Percentiles rank a stretch among this genome's conserved stretches.
Conservation (phyloP, 1,140 invertebrate species). For the Leptinotarsa undecemlineata region DNA sequence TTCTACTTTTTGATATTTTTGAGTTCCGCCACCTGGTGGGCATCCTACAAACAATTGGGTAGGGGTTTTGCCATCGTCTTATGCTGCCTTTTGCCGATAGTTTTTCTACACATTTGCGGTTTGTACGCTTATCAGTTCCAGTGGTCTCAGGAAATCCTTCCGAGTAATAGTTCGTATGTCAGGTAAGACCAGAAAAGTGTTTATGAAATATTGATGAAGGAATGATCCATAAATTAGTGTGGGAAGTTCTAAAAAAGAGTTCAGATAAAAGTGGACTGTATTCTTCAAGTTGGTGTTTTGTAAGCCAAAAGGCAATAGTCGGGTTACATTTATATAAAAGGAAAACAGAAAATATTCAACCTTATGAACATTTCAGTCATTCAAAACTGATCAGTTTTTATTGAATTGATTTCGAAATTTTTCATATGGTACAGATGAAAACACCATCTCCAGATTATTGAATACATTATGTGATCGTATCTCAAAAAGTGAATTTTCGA, state of each 20-base stretch:
- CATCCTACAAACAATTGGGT: conserved; percentile 74
- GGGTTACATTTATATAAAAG: too few species aligned
- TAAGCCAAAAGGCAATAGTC: too few species aligned
- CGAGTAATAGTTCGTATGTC: conserved; percentile 69
- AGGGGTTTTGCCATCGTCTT: conserved; percentile 75
- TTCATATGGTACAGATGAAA: neutral
- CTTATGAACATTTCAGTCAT: too few species aligned
- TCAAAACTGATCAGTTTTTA: neutral
- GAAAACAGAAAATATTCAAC: too few species aligned
- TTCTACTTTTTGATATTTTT: conserved; percentile 89
- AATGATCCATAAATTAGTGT: too few species aligned
- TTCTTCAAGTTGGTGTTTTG: too few species aligned
- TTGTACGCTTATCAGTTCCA: conserved; percentile 88
- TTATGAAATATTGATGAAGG: too few species aligned
- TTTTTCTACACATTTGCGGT: conserved; percentile 73
- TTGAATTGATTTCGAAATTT: neutral
- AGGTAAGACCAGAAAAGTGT: conserved; percentile 57
- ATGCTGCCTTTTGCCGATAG: conserved; percentile 72
- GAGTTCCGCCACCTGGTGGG: conserved; percentile 84
- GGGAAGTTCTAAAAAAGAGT: too few species aligned
- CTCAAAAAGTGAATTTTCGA: too few species aligned
- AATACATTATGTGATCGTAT: too few species aligned
- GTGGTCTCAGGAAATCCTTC: conserved; percentile 75
- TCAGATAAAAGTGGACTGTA: too few species aligned
- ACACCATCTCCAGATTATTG: too few species aligned